phyloP scores from a whole-genome alignment of 1,140 invertebrate species.

The Samia ricini region DNA sequence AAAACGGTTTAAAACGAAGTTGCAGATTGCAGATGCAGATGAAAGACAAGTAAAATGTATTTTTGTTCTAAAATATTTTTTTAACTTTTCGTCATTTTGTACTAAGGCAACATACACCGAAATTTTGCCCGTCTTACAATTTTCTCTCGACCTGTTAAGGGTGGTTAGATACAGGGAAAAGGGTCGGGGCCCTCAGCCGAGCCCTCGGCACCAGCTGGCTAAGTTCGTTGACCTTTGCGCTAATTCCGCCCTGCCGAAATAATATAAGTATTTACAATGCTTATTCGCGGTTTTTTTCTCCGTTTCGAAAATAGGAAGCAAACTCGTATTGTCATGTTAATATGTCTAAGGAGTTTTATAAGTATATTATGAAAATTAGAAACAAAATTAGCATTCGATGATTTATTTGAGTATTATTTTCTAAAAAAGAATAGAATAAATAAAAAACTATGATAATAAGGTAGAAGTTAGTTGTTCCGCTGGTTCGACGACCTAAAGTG shows the following conservation, averaged over 20 bases:
- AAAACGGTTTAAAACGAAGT: too few relatives aligned
- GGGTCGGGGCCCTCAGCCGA: slow-evolving; percentile 20
- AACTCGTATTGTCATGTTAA: slow-evolving; percentile 5
- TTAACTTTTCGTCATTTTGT: neutral
- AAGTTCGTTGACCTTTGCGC: slow-evolving; percentile 26
- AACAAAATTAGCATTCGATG: too few relatives aligned
- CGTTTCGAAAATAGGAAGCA: neutral
- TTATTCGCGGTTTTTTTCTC: slow-evolving; percentile 3
- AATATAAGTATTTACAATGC: slow-evolving; percentile 1
- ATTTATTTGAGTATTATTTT: too few relatives aligned
- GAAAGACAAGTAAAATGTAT: too few relatives aligned
- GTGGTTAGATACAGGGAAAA: slow-evolving; percentile 13
- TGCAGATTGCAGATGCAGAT: too few relatives aligned
- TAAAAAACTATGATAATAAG: too few relatives aligned
- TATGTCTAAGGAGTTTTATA: neutral
- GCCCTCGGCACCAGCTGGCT: slow-evolving; percentile 21
- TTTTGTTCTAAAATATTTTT: neutral
- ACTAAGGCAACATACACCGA: neutral
- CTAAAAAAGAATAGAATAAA: too few relatives aligned
- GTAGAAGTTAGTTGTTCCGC: too few relatives aligned
- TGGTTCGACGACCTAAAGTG: too few relatives aligned
- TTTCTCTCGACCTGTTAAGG: slow-evolving; percentile 15
- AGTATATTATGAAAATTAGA: too few relatives aligned
- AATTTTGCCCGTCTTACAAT: slow-evolving; percentile 4
- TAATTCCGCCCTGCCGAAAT: slow-evolving; percentile 24